phyloP scores from a whole-genome alignment of 2,113 vertebrate genomes.

The Chamaea fasciata region DNA sequence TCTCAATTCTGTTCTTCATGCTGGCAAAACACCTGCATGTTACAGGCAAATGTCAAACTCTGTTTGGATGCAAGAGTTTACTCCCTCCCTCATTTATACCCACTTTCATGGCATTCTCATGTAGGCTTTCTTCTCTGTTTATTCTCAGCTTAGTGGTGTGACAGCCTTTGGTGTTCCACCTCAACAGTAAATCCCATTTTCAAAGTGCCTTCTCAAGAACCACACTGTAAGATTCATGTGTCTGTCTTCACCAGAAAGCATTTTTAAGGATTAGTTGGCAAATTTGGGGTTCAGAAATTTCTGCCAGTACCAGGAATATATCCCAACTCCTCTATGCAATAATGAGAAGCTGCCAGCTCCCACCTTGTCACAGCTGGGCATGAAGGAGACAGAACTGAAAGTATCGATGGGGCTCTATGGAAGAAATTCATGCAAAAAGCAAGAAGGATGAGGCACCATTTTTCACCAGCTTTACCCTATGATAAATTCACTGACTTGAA shows the following conservation, averaged over 20 bases:
- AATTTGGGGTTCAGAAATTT: neutral
- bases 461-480: neutral
- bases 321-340: neutral
- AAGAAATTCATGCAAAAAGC: neutral
- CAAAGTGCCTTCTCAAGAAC: neutral
- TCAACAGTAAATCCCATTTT: constrained; percentile 17
- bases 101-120: neutral
- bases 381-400: neutral
- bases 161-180: constrained; percentile 26
- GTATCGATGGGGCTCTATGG: neutral
- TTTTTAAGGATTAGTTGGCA: neutral
- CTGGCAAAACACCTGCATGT: constrained; percentile 45
- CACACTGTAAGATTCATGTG: neutral
- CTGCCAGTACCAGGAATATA: neutral
- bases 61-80: constrained; percentile 9
- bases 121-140: constrained; percentile 17
- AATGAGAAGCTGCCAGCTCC: neutral
- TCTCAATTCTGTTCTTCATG: neutral
- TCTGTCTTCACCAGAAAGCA: neutral
- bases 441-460: neutral
- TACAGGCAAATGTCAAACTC: neutral
- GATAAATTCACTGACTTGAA: constrained; percentile 19
- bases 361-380: neutral
- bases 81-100: neutral
- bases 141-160: constrained; percentile 21